Conservation (phyloP, 2,888 invertebrate genomes). For the Amorpha juglandis region DNA sequence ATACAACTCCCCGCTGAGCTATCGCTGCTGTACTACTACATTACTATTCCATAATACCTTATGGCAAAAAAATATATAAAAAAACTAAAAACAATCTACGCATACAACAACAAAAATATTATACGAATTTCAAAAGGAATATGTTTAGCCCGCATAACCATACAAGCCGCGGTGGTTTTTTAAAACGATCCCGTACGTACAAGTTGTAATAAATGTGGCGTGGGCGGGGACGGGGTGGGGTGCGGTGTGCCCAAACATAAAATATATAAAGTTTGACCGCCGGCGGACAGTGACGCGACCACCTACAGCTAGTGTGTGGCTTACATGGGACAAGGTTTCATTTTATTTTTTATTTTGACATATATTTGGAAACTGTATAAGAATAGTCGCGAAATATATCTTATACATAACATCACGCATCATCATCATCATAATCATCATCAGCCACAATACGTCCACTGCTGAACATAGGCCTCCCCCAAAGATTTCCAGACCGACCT, state of each 20-base stretch:
- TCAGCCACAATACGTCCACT: too few species aligned
- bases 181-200: constrained; percentile 16
- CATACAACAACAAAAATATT: neutral
- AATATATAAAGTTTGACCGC: constrained; percentile 82
- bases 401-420: too few species aligned
- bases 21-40: too few species aligned
- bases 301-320: constrained; percentile 56
- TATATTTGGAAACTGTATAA: neutral
- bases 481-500: too few species aligned
- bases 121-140: neutral
- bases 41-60: too few species aligned
- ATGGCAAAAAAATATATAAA: neutral
- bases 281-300: constrained; percentile 63
- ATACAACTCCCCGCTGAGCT: too few species aligned
- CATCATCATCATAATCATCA: too few species aligned
- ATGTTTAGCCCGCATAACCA: neutral
- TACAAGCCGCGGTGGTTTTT: constrained; percentile 24
- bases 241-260: constrained; percentile 70
- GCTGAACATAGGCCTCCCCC: too few species aligned
- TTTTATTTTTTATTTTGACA: neutral
- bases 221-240: constrained; percentile 36
- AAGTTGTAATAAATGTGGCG: constrained; percentile 70
- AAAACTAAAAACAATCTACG: neutral
- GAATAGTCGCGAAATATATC: too few species aligned
- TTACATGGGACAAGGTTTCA: constrained; percentile 53